Base-by-base conservation (phyloP, 2,888 invertebrate species). In the Drosophila falleni region DNA sequence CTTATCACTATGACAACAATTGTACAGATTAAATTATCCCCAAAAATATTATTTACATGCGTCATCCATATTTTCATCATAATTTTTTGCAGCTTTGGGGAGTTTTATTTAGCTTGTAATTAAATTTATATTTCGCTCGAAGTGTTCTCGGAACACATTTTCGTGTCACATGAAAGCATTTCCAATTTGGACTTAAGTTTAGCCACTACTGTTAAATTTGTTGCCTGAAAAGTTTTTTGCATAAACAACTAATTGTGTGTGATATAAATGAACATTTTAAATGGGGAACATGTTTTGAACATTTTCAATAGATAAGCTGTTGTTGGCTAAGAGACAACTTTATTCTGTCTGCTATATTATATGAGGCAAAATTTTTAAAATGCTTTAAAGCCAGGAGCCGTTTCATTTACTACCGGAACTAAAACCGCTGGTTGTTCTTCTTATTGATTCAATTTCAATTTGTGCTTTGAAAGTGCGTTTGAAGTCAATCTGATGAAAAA, bases 1-100 rank as follows among this genome's bases (percentile, higher is more conserved):
- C 13, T 61, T 54, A 31, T 66, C 5, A n/a, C 59, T 50, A 44
- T 55, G 39, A 13, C 42, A 50, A 55, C 33, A 54, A 55, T 59
- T 67, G 13, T 15, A 6, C 9, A 49, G 54, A 46, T 42, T 10
- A 23, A 55, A 67, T 51, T 33, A 66, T 37, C 23, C 19, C 3
- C 33, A 35, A 26, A 37, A 41, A 51, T 73, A 46, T 66, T 39
- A 47, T 66, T 41, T 51, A 19, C 31, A 19, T 50, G 35, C 16
- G n/a, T 26, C 19, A 13, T 44, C 10, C 23, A 46, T 42, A 5
- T 56, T 39, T 35, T 33, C 5, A 26, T 31, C 13, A 23, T 19
- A n/a, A 53, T 31, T 46, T 46, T 44, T 19, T 33, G 19, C 9
- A 11, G 51, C 29, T 6, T 29, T 6, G 1, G 6, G 8, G 26